Conservation (phyloP, 2,888 invertebrate species). For the Drosophila prolongata region DNA sequence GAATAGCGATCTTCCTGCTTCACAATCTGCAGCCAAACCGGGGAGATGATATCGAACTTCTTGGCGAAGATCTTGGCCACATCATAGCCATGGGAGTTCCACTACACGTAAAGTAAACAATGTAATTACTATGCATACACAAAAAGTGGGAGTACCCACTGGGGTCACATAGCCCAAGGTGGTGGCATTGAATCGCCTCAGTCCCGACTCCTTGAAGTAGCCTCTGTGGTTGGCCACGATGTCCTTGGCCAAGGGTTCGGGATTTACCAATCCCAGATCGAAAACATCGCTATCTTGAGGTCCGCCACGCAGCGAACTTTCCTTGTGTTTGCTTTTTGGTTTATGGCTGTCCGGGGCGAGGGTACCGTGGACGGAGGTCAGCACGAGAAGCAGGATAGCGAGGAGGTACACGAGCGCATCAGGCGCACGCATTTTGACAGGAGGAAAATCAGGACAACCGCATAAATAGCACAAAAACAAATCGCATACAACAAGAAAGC, state of each 20-base stretch:
- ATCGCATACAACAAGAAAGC: conserved; percentile 29
- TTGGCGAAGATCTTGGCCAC: conserved; percentile 94
- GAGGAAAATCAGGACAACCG: conserved; percentile 21
- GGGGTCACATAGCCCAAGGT: conserved; percentile 96
- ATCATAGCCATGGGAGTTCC: conserved; percentile 97
- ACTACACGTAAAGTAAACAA: conserved; percentile 86
- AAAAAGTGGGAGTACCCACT: conserved; percentile 85
- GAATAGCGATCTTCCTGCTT: conserved; percentile 88
- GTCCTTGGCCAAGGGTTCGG: conserved; percentile 88
- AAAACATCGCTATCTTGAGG: conserved; percentile 88
- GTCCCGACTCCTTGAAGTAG: conserved; percentile 89
- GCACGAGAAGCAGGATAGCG: conserved; percentile 45
- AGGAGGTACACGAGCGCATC: conserved; percentile 27
- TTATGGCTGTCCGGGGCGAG: conserved; percentile 70
- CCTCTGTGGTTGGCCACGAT: conserved; percentile 91
- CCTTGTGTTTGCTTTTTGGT: conserved; percentile 73
- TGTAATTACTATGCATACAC: not conserved
- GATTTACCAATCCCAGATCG: conserved; percentile 89
- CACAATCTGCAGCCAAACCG: conserved; percentile 96
- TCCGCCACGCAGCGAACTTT: conserved; percentile 84
- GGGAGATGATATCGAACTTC: conserved; percentile 96
- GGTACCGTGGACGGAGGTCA: conserved; percentile 59
- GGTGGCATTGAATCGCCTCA: conserved; percentile 89
- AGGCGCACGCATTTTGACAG: conserved; percentile 44
- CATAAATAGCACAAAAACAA: conserved; percentile 36